Conservation (phyloP, 2,888 invertebrate species). For the Drosophila mayaguana region DNA sequence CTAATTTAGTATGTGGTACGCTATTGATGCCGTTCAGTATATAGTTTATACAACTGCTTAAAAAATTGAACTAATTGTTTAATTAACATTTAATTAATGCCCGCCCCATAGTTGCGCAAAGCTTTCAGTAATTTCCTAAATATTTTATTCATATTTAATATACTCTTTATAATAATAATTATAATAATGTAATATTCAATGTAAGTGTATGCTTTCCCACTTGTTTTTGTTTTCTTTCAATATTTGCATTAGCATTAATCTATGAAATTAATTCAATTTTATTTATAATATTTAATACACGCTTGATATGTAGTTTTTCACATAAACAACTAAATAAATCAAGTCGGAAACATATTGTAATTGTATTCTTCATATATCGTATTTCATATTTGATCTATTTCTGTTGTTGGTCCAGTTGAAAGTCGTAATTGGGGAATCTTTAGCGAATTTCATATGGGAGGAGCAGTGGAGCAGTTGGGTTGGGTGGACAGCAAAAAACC, state of each 20-base stretch:
- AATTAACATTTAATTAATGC: slow-evolving; percentile 38
- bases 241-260: slow-evolving; percentile 58
- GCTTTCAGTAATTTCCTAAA: slow-evolving; percentile 21
- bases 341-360: slow-evolving; percentile 15
- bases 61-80: slow-evolving; percentile 45
- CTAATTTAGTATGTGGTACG: slow-evolving; percentile 80
- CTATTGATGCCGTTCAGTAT: slow-evolving; percentile 56
- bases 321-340: slow-evolving; percentile 44
- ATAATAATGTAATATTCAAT: slow-evolving; percentile 37
- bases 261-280: slow-evolving; percentile 51
- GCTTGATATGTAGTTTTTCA: slow-evolving; percentile 70
- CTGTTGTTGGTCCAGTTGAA: slow-evolving; percentile 69
- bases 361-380: not conserved
- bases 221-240: slow-evolving; percentile 31
- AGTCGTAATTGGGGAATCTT: slow-evolving; percentile 23
- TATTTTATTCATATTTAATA: slow-evolving; percentile 28
- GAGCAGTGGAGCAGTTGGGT: slow-evolving; percentile 10
- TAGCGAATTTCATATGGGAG: slow-evolving; percentile 23
- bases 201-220: slow-evolving; percentile 79
- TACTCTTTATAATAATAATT: slow-evolving; percentile 20
- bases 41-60: slow-evolving; percentile 34
- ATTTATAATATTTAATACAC: slow-evolving; percentile 51
- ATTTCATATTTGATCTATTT: slow-evolving; percentile 27
- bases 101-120: slow-evolving; percentile 21
- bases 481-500: slow-evolving; percentile 34